These are phyloP conservation scores for Varanus komodoensis DNA, from an alignment of 2,113 vertebrate genomes.

Conservation along the genomic window DNA sequence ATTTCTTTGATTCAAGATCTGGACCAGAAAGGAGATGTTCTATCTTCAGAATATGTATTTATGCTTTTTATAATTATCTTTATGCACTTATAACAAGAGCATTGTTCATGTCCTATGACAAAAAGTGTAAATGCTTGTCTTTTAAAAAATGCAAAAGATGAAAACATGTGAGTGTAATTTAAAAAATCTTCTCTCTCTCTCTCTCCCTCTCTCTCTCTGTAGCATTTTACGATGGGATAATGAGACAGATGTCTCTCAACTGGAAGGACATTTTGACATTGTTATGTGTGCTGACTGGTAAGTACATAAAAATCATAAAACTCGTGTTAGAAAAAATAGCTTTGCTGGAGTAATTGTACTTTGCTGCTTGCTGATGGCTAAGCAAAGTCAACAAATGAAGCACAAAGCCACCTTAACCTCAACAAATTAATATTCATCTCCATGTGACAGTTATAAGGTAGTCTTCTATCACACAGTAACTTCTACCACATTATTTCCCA, in stretches of 20 bases:
- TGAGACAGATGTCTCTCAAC: constrained; percentile 91
- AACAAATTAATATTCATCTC: constrained; percentile 92
- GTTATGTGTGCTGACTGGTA: constrained; percentile 99
- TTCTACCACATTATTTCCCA: constrained; percentile 94
- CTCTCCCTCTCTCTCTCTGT: constrained; percentile 72
- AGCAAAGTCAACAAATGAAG: constrained; percentile 87
- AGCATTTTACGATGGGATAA: constrained; percentile 98
- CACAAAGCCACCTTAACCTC: constrained; percentile 86
- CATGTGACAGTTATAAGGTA: constrained; percentile 89
- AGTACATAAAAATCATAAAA: constrained; percentile 88
- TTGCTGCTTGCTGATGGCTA: constrained; percentile 80
- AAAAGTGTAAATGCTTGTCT: constrained; percentile 74
- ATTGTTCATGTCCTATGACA: constrained; percentile 59
- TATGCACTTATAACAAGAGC: constrained; percentile 50
- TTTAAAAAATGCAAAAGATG: constrained; percentile 70
- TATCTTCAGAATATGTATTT: constrained; percentile 49
- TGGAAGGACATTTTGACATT: constrained; percentile 97
- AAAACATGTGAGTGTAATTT: constrained; percentile 74
- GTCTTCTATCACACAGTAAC: constrained; percentile 89
- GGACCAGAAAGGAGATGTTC: constrained; percentile 60
- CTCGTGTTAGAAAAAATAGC: constrained; percentile 77
- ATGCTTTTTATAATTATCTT: constrained; percentile 66
- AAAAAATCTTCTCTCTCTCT: constrained; percentile 73
- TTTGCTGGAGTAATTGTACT: constrained; percentile 82
- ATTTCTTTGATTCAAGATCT: constrained; percentile 53